Conservation (phyloP, 2,888 invertebrate species). For the Scaptomyza caliginosa region DNA sequence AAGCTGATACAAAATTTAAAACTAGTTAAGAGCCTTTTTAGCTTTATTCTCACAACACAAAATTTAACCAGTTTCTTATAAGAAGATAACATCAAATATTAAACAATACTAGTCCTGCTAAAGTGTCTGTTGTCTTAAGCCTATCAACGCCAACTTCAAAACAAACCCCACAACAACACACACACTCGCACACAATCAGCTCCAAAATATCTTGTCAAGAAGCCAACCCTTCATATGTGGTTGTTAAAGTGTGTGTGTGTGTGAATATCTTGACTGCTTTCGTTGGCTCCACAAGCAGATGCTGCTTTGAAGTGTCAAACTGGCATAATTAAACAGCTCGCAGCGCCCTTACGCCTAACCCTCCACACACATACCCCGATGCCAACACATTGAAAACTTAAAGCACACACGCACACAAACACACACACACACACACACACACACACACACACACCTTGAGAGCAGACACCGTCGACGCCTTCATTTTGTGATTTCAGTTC, state of each 20-base stretch:
- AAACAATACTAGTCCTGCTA: slow-evolving; percentile 1
- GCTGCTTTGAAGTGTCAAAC: slow-evolving; percentile 82
- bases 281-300: slow-evolving; percentile 29
- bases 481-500: slow-evolving; percentile 42
- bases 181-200: slow-evolving; percentile 24
- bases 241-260: neutral
- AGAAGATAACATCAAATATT: slow-evolving; percentile 13
- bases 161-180: neutral
- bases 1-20: neutral
- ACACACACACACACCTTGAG: slow-evolving; percentile 70
- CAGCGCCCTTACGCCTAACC: slow-evolving; percentile 27
- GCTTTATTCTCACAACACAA: neutral
- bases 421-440: slow-evolving; percentile 17
- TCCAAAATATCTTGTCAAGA: slow-evolving; percentile 13
- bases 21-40: neutral
- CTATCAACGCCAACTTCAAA: slow-evolving; percentile 18
- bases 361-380: neutral
- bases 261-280: slow-evolving; percentile 10
- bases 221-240: slow-evolving; percentile 31
- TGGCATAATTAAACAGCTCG: slow-evolving; percentile 78
- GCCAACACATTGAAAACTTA: slow-evolving; percentile 35
- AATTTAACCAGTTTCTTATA: neutral
- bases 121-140: slow-evolving; percentile 27
- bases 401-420: slow-evolving; percentile 16
- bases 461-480: slow-evolving; percentile 37